These are phyloP conservation scores for Actenoides hombroni DNA, from an alignment of 2,113 vertebrate genomes.

Conservation along the genomic window DNA sequence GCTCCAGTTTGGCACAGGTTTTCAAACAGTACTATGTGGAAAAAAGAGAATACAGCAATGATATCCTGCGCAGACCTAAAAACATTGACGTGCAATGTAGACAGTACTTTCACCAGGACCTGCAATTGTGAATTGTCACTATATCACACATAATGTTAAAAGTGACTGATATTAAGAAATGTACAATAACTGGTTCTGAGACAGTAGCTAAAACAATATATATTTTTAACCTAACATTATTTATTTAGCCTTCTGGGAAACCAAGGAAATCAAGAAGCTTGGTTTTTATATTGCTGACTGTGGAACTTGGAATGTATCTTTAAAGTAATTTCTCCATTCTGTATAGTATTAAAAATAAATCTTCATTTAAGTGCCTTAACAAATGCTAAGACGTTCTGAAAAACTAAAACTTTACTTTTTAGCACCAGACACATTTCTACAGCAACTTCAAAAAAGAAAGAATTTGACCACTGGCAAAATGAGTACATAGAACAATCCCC, in stretches of 20 bases:
- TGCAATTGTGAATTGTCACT: neutral
- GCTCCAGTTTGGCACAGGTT: neutral
- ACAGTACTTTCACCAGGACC: neutral
- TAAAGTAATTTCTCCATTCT: neutral
- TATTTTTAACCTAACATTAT: neutral
- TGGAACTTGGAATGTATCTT: neutral
- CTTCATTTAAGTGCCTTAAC: neutral
- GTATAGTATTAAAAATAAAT: neutral
- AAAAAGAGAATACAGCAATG: neutral
- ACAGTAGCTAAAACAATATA: neutral
- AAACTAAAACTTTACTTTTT: neutral
- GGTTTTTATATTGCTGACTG: neutral
- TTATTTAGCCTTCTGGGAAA: neutral
- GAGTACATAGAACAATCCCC: neutral
- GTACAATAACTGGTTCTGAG: neutral
- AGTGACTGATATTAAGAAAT: neutral
- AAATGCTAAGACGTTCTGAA: neutral
- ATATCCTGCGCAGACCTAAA: neutral
- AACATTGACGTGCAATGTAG: neutral
- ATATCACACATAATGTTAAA: neutral
- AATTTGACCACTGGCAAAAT: neutral
- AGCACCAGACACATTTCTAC: neutral
- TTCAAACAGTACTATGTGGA: neutral
- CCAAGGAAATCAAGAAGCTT: neutral
- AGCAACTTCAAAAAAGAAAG: neutral